phyloP scores from a whole-genome alignment of 2,888 invertebrate genomes.

The Conomelus anceps region DNA sequence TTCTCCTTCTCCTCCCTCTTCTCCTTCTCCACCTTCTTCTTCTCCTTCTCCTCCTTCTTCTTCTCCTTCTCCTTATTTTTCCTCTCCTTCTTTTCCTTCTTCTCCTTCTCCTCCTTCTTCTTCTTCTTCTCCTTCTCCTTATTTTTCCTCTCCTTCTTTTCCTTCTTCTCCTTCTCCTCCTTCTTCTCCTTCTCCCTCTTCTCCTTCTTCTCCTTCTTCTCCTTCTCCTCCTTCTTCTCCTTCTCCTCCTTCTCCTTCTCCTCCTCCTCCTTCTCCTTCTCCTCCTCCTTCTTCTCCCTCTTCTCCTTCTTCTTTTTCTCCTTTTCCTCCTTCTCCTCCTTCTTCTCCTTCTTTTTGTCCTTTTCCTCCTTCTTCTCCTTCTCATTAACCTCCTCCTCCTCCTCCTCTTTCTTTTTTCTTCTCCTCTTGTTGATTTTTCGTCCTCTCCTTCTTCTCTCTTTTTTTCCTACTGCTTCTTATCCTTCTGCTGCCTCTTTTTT shows the following conservation, averaged over 20 bases:
- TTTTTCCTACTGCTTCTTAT: background rate
- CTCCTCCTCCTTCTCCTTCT: constrained; percentile 20
- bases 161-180: background rate
- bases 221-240: background rate
- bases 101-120: background rate
- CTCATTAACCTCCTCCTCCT: constrained; percentile 1
- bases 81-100: background rate
- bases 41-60: background rate
- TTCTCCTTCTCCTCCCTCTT: background rate
- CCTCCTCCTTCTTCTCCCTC: background rate
- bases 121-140: background rate
- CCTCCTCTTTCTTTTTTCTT: constrained; percentile 4
- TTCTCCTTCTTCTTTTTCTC: background rate
- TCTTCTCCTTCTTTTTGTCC: constrained; percentile 23
- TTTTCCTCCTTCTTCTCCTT: constrained; percentile 19
- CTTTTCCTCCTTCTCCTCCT: constrained; percentile 26
- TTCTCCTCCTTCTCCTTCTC: constrained; percentile 26
- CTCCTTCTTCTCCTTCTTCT: background rate
- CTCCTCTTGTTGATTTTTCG: background rate
- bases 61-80: background rate
- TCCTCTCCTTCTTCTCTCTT: background rate
- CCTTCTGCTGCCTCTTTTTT: background rate
- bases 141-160: background rate
- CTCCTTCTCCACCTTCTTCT: constrained; percentile 11
- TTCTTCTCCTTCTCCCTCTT: constrained; percentile 17